phyloP scores from a whole-genome alignment of 1,140 invertebrate species.

The Sycophila sp. region DNA sequence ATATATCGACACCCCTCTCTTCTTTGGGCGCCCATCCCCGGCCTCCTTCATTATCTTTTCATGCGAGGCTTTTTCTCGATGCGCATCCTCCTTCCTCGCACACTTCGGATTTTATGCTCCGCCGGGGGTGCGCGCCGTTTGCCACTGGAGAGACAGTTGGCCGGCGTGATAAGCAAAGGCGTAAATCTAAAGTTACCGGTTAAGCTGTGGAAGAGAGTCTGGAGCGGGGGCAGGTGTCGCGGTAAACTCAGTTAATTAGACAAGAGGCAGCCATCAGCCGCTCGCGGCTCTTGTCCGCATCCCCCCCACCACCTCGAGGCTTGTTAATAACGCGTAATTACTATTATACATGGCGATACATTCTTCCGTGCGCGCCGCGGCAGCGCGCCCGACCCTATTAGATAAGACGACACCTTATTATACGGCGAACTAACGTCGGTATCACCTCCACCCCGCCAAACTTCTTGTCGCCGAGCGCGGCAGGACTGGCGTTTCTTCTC shows the following conservation, averaged over 20 bases:
- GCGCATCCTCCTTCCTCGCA: background rate
- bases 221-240: slow-evolving; percentile 63
- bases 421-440: slow-evolving; percentile 63
- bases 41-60: background rate
- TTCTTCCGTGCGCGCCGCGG: slow-evolving; percentile 57
- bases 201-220: slow-evolving; percentile 56
- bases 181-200: slow-evolving; percentile 65
- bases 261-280: slow-evolving; percentile 65
- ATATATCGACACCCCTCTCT: slow-evolving; percentile 21
- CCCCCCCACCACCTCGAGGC: slow-evolving; percentile 55
- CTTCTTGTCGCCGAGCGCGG: slow-evolving; percentile 40
- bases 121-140: no score
- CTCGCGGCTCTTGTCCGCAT: slow-evolving; percentile 41
- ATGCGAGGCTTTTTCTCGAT: no score
- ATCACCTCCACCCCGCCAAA: slow-evolving; percentile 49
- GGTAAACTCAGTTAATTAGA: slow-evolving; percentile 69
- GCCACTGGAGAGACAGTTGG: no score
- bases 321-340: slow-evolving; percentile 69
- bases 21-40: no score
- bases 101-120: no score
- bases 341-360: slow-evolving; percentile 68
- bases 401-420: slow-evolving; percentile 70
- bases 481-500: slow-evolving; percentile 13
- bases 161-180: slow-evolving; percentile 46
- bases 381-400: slow-evolving; percentile 57